Base-by-base conservation (phyloP, 2,888 invertebrate species). In the Drosophila colorata region DNA sequence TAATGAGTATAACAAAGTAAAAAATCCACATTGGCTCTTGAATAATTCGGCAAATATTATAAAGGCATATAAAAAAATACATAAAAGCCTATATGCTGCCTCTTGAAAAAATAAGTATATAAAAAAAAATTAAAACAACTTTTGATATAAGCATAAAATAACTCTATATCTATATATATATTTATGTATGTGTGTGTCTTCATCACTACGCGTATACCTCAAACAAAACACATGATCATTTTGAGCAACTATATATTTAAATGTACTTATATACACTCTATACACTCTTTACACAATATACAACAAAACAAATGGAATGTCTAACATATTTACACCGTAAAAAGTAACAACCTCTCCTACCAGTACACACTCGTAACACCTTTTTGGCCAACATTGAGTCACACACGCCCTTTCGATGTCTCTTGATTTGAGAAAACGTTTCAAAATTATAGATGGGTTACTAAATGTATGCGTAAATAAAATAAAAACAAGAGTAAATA, bases 181-280 rank as follows among this genome's bases (percentile, higher is more conserved):
- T 87, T 77, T 83, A 84, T 90, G 89, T 91, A 91, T 92, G 90
- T 92, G 91, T 92, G 92, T 92, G 92, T 92, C 92, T 92, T 92
- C 65, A 85, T 83, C 91, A 92, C 90, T 92, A 93, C 93, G 93
- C 93, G 93, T 94, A 94, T 94, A 94, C 93, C 93, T 93, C 93
- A 93, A 92, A 77, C 71, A 57, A 74, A 70, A 75, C 64, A 73
- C 79, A 85, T 85, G 83, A 83, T 85, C 75, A 81, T 81, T 88
- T 88, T 81, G 78, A 76, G 78, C 78, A 78, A 79, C 75, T 60
- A 56, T 67, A 59, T 77, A 82, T 77, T 80, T 61, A 79, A 80
- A 84, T 76, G 71, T 74, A 84, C 73, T 81, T 82, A 83, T 81
- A 81, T 81, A 81, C 81, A 81, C 74, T 78, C 69, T 80, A 83